Evolutionary conservation across 2,113 vertebrate species (phyloP), one percentile per base, ranked within the genome.

Genomic region (Genyomyrus donnyi): DNA sequence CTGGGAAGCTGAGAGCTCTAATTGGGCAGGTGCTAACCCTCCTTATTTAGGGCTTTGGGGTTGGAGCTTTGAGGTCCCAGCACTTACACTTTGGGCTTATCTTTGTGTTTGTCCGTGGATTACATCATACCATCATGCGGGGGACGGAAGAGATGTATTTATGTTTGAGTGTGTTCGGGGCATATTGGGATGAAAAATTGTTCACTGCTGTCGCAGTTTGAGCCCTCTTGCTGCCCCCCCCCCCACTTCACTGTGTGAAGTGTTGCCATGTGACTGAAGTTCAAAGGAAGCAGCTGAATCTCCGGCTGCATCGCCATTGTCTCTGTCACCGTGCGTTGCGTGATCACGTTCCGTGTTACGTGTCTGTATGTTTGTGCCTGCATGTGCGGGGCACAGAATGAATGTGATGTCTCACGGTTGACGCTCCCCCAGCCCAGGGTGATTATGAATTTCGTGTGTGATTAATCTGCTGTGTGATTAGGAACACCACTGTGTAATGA

Each of bases 401-500:
- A 11, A 49, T 48, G 45, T 31, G 24, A 49, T 48, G 45, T 27
- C 84, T 48, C 3, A 4, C 5, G 7, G 45, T 86, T 48, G 24
- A 27, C 9, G 21, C 84, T 27, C 48, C 84, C 46, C 84, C 83
- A n/a, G 19, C 46, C 45, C 17, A n/a, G 84, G 3, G 24, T 86
- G 45, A 3, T 49, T 27, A 86, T 50, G n/a, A 49, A 86, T 46
- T 85, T 48, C 1, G 45, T 46, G 42, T 31, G n/a, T 83, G 77
- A 17, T 42, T 45, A 85, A 50, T 46, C 84, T 49, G 84, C 48
- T 48, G 17, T 24, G 46, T 50, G 84, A 49, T 86, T 86, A 50
- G 84, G 84, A 10, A 49, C 9, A 21, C 45, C 84, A 31, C 84
- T n/a, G 84, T 86, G 84, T 86, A 86, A 85, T 85, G 84, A 49